Conservation (phyloP, 1,140 invertebrate species). For the Dufourea novaeangliae region DNA sequence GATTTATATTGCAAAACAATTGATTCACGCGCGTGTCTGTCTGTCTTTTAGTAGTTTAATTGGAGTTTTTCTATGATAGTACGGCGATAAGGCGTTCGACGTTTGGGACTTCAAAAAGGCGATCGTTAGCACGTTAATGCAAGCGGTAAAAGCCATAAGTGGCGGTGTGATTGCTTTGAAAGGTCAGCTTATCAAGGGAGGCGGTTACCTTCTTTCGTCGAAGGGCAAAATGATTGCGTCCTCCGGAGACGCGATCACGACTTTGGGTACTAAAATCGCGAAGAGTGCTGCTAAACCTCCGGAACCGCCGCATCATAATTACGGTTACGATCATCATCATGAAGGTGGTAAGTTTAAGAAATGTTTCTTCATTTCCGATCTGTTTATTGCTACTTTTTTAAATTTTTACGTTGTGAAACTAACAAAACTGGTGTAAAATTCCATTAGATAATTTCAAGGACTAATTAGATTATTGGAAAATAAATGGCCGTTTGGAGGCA, state of each 20-base stretch:
- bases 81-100: conserved; percentile 84
- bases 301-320: conserved; percentile 61
- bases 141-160: conserved; percentile 92
- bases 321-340: conserved; percentile 60
- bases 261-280: conserved; percentile 89
- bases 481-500: too few relatives aligned
- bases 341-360: conserved; percentile 23
- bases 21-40: not conserved
- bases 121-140: conserved; percentile 89
- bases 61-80: conserved; percentile 69
- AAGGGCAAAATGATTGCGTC: conserved; percentile 87
- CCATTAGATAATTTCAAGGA: too few relatives aligned
- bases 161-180: conserved; percentile 92
- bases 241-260: conserved; percentile 88
- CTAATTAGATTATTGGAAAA: too few relatives aligned
- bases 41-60: conserved; percentile 33
- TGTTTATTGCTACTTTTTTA: too few relatives aligned
- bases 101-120: conserved; percentile 90
- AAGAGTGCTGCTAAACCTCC: conserved; percentile 85
- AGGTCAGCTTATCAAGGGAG: conserved; percentile 91
- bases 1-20: conserved; percentile 23
- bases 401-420: too few relatives aligned
- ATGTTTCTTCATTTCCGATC: not conserved
- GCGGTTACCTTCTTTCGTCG: conserved; percentile 88
- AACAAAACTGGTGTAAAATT: too few relatives aligned